phyloP scores from a whole-genome alignment of 2,888 invertebrate species.

The Eristalinus aeneus region DNA sequence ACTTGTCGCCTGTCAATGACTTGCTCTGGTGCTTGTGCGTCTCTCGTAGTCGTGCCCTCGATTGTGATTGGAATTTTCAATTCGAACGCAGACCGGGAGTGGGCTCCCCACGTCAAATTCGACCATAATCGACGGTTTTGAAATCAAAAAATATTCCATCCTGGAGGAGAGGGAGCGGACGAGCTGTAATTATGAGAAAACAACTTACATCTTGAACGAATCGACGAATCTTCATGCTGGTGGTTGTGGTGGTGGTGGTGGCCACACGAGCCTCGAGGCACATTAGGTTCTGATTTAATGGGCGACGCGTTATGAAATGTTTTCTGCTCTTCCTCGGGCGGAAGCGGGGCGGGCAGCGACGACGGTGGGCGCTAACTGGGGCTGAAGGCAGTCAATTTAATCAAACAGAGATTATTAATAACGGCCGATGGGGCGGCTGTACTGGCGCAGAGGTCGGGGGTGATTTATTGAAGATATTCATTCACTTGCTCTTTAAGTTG shows the following conservation, averaged over 20 bases:
- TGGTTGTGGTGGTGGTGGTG: slow-evolving; percentile 22
- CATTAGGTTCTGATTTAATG: slow-evolving; percentile 58
- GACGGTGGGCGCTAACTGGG: background rate
- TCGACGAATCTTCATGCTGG: slow-evolving; percentile 40
- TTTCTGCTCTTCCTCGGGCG: background rate
- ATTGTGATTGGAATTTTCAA: slow-evolving; percentile 19
- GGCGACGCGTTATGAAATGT: slow-evolving; percentile 36
- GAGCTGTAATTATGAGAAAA: slow-evolving; percentile 36
- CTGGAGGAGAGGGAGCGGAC: background rate
- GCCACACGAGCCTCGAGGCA: slow-evolving; percentile 15
- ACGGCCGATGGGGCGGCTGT: background rate
- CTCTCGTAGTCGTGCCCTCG: slow-evolving; percentile 2
- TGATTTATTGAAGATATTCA: background rate
- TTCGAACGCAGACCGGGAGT: background rate
- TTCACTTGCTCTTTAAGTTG: background rate
- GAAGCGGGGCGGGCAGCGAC: background rate
- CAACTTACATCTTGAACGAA: slow-evolving; percentile 32
- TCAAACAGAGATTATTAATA: slow-evolving; percentile 59
- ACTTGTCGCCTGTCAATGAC: slow-evolving; percentile 54
- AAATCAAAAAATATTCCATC: slow-evolving; percentile 1
- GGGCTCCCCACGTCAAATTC: background rate
- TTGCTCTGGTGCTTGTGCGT: background rate
- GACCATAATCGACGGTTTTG: slow-evolving; percentile 25
- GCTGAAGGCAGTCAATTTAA: slow-evolving; percentile 46
- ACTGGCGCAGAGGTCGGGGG: background rate